A percentile compares a stretch with the other conserved stretches of the same genome.
phyloP scores from a whole-genome alignment of 2,797 vertebrate genomes.

The Sebastes vulpes region DNA sequence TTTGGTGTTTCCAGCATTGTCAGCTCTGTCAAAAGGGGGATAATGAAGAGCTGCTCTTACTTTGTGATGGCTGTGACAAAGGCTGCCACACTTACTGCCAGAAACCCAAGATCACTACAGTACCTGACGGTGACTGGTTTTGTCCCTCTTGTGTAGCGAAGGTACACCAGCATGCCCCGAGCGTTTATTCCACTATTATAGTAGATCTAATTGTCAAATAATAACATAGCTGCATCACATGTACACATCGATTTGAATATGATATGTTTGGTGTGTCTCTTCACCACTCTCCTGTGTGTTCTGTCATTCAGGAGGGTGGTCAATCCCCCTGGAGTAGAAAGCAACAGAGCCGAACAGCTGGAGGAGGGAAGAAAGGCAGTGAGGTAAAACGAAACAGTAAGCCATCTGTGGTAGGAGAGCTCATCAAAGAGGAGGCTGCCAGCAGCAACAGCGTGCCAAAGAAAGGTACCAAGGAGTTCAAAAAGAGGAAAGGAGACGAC shows the following conservation, averaged over 20 bases:
- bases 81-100: slow-evolving; percentile 98
- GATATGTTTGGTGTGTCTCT: neutral
- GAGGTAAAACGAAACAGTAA: slow-evolving; percentile 90
- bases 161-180: slow-evolving; percentile 76
- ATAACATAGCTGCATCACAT: neutral
- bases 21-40: slow-evolving; percentile 96
- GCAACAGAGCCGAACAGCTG: slow-evolving; percentile 90
- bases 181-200: neutral
- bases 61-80: slow-evolving; percentile 98
- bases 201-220: neutral
- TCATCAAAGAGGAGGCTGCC: slow-evolving; percentile 88
- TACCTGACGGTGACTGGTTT: slow-evolving; percentile 97
- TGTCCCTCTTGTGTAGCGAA: slow-evolving; percentile 95
- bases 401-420: slow-evolving; percentile 83
- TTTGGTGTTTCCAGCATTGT: slow-evolving; percentile 90
- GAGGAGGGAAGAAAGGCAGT: slow-evolving; percentile 86
- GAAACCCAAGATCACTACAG: slow-evolving; percentile 93
- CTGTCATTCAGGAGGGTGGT: slow-evolving; percentile 89
- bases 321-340: slow-evolving; percentile 90
- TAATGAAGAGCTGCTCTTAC: slow-evolving; percentile 95
- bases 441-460: slow-evolving; percentile 87
- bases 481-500: slow-evolving; percentile 91
- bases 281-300: slow-evolving; percentile 5
- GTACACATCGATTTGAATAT: neutral
- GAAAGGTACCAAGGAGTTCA: slow-evolving; percentile 86